Evolutionary conservation across 2,888 invertebrate species (phyloP).

Genomic region (Xylophagus ater): DNA sequence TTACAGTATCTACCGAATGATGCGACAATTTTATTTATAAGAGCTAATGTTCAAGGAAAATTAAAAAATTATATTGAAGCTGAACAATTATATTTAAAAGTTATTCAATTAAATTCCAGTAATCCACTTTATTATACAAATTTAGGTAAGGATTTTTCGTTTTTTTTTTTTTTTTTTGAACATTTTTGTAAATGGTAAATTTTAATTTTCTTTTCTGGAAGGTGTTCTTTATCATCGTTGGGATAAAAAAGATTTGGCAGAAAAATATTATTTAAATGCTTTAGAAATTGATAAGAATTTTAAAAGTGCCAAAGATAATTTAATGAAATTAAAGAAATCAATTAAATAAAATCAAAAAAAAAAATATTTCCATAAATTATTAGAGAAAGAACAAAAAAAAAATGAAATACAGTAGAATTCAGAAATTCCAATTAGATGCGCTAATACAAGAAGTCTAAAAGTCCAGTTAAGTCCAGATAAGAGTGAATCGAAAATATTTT

Average conservation of each 20-base stretch:
- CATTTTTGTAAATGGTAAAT: conserved; percentile 5
- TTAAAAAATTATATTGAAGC: conserved; percentile 62
- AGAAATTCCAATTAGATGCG: too few species aligned
- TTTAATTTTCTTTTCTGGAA: conserved; percentile 35
- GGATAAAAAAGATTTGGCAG: conserved; percentile 65
- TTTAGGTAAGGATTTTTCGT: conserved; percentile 59
- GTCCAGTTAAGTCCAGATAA: too few species aligned
- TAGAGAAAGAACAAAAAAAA: too few species aligned
- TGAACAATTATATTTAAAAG: conserved; percentile 66
- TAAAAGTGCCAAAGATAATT: conserved; percentile 57
- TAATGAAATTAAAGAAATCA: conserved; percentile 49
- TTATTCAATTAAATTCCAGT: conserved; percentile 55
- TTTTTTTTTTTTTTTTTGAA: not conserved
- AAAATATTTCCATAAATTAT: not conserved
- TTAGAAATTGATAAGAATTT: conserved; percentile 59
- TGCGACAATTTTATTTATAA: conserved; percentile 69
- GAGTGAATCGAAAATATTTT: too few species aligned
- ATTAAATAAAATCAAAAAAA: too few species aligned
- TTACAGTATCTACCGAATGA: conserved; percentile 60
- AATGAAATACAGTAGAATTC: too few species aligned
- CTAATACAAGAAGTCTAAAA: too few species aligned
- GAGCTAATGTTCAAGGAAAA: conserved; percentile 85
- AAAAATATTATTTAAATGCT: conserved; percentile 62
- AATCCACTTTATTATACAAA: conserved; percentile 82
- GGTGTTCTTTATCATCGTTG: conserved; percentile 89